phyloP scores from a whole-genome alignment of 2,888 invertebrate genomes.

The Vannuccia rotundouncinata region DNA sequence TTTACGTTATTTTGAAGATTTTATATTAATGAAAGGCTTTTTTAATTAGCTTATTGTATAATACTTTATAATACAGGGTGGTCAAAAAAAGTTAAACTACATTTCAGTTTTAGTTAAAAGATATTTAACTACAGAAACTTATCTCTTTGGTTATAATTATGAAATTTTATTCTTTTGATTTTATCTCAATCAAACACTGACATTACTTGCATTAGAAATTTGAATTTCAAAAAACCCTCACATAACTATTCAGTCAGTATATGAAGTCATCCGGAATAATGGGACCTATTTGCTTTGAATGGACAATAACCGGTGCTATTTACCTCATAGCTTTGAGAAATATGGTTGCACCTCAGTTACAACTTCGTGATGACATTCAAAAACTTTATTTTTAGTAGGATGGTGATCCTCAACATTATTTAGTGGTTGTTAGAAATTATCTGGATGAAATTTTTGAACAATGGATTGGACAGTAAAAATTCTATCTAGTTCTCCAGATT shows the following conservation, averaged over 20 bases:
- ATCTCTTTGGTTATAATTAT: neutral
- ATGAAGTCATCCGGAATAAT: neutral
- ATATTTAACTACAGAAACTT: neutral
- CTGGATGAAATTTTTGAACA: neutral
- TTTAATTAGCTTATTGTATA: too few relatives aligned
- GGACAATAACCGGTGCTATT: neutral
- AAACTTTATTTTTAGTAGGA: neutral
- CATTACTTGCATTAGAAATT: neutral
- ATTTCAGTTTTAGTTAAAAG: neutral
- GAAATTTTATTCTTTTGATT: neutral
- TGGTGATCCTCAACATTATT: neutral
- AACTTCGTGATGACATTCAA: neutral
- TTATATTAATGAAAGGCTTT: neutral
- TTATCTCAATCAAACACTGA: neutral
- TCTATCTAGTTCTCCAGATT: neutral
- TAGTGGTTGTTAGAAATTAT: neutral
- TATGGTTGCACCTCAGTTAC: neutral
- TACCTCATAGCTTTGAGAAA: neutral
- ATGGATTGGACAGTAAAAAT: neutral
- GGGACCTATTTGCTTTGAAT: neutral
- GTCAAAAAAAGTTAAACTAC: neutral
- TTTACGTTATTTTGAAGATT: too few relatives aligned
- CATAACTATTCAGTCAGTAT: neutral
- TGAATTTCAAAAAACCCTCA: neutral
- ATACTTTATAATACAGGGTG: neutral